Conservation (phyloP, 2,888 invertebrate genomes). For the Apamea anceps region DNA sequence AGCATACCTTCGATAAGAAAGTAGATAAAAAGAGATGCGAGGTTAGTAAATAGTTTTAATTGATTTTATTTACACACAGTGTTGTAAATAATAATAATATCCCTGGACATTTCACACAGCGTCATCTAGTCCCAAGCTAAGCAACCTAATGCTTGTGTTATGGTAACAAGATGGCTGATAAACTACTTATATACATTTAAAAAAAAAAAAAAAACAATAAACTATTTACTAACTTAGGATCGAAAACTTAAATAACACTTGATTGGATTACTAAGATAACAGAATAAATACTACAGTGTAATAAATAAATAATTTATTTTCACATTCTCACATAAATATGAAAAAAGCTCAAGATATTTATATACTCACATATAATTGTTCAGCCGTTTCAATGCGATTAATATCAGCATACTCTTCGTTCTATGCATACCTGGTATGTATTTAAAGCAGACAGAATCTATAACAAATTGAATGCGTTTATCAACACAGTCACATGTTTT, state of each 20-base stretch:
- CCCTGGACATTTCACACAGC: no score
- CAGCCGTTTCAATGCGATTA: neutral
- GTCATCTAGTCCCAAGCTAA: no score
- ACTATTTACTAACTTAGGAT: no score
- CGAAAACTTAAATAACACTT: neutral
- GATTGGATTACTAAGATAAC: neutral
- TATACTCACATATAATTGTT: neutral
- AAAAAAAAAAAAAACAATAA: no score
- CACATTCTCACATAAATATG: neutral
- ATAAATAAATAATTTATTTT: neutral
- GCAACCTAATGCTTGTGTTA: no score
- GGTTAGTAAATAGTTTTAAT: no score
- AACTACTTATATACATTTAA: no score
- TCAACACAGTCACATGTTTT: conserved; percentile 1
- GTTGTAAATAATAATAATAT: no score
- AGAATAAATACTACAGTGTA: neutral
- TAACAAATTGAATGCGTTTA: neutral
- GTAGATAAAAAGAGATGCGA: no score
- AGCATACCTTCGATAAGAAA: no score
- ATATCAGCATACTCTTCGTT: conserved; percentile 8
- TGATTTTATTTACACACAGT: no score
- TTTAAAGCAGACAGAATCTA: neutral
- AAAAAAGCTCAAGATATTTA: conserved; percentile 1
- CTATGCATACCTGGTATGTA: conserved; percentile 2
- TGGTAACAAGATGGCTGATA: no score